phyloP scores from a whole-genome alignment of 1,140 invertebrate genomes.

The Mylabris phalerata region DNA sequence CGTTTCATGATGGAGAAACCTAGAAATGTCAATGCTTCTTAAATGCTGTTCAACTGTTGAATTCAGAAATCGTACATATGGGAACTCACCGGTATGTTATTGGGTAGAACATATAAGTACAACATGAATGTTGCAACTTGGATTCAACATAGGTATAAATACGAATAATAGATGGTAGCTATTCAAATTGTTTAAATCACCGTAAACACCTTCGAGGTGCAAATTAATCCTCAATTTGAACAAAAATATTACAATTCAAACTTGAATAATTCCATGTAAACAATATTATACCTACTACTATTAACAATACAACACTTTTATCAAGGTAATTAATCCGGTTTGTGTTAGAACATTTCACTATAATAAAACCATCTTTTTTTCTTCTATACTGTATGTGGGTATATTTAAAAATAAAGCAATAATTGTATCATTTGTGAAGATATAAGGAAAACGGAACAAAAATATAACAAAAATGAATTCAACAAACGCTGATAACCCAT shows the following conservation, averaged over 20 bases:
- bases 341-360: too few relatives aligned
- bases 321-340: too few relatives aligned
- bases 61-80: too few relatives aligned
- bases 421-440: background rate
- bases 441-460: background rate
- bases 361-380: too few relatives aligned
- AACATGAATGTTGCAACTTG: slow-evolving; percentile 3
- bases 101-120: background rate
- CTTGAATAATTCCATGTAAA: slow-evolving; percentile 32
- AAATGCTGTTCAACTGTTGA: too few relatives aligned
- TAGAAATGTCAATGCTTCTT: too few relatives aligned
- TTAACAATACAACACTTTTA: too few relatives aligned
- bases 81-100: too few relatives aligned
- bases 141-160: slow-evolving; percentile 2
- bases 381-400: too few relatives aligned
- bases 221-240: slow-evolving; percentile 32
- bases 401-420: background rate
- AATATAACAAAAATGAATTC: too few relatives aligned
- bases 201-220: slow-evolving; percentile 35
- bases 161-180: background rate
- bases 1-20: too few relatives aligned
- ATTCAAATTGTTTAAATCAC: slow-evolving; percentile 32
- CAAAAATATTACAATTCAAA: slow-evolving; percentile 35
- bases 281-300: background rate
- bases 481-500: slow-evolving; percentile 32